phyloP scores from a whole-genome alignment of 2,797 vertebrate genomes.

The Myiothlypis coronata region DNA sequence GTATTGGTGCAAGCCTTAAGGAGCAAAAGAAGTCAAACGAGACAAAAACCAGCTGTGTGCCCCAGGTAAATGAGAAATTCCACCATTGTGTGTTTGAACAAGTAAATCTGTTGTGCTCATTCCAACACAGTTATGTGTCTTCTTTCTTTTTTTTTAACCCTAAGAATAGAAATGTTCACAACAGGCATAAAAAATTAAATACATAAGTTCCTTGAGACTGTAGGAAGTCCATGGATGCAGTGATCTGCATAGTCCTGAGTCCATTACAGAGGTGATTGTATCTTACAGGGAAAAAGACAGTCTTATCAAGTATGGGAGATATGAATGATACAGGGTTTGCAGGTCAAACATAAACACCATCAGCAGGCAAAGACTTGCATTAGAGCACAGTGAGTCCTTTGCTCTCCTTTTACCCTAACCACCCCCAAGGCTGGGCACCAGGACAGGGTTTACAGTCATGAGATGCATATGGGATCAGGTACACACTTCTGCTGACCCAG shows the following conservation, averaged over 20 bases:
- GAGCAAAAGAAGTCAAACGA: not conserved
- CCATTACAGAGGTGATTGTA: not conserved
- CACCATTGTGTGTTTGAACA: not conserved
- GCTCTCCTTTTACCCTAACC: not conserved
- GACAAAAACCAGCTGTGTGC: not conserved
- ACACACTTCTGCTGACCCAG: not conserved
- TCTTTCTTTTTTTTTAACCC: not conserved
- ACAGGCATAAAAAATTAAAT: not conserved
- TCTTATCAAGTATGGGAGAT: not conserved
- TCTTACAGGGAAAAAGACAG: not conserved
- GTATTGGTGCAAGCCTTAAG: not conserved
- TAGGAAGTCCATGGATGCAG: not conserved
- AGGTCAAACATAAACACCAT: not conserved
- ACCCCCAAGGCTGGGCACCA: not conserved
- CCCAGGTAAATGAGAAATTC: not conserved
- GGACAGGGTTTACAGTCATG: not conserved
- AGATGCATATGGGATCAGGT: not conserved
- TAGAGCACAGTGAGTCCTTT: not conserved
- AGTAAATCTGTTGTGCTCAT: not conserved
- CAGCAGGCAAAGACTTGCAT: not conserved
- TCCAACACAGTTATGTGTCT: not conserved
- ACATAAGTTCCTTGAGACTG: not conserved
- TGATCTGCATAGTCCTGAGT: not conserved
- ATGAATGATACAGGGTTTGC: not conserved
- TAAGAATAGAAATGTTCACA: not conserved